These are phyloP conservation scores for Proales similis DNA, from an alignment of 1,140 invertebrate genomes.

Conservation along the genomic window DNA sequence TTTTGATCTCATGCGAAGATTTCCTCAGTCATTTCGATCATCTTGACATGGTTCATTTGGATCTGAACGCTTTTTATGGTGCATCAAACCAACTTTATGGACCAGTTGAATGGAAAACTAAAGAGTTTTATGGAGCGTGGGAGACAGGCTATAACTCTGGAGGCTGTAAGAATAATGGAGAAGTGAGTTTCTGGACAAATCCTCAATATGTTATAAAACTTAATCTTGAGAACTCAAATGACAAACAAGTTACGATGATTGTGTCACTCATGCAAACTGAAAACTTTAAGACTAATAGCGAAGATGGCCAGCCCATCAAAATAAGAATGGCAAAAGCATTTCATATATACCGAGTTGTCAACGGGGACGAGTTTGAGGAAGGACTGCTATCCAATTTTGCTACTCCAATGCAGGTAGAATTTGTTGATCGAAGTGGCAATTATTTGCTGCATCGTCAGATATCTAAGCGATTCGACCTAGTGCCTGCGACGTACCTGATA, in stretches of 20 bases:
- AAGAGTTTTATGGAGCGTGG: conserved; percentile 24
- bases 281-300: conserved; percentile 4
- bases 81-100: not conserved
- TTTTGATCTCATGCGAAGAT: conserved; percentile 56
- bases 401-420: conserved; percentile 10
- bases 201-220: conserved; percentile 25
- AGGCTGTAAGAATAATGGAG: conserved; percentile 12
- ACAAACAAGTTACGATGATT: not conserved
- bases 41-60: conserved; percentile 20
- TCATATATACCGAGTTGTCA: not conserved
- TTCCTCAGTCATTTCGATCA: conserved; percentile 39
- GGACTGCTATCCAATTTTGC: not conserved
- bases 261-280: conserved; percentile 34
- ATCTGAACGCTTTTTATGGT: not conserved
- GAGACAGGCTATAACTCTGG: conserved; percentile 8
- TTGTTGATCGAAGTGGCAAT: not conserved
- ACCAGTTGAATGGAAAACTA: conserved; percentile 2
- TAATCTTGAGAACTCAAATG: too few species aligned
- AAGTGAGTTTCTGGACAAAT: conserved; percentile 29
- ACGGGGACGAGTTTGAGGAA: not conserved
- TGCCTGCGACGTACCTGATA: not conserved
- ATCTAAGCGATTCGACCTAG: conserved; percentile 4
- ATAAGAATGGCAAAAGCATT: conserved; percentile 15
- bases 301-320: conserved; percentile 4
- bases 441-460: conserved; percentile 14